Percentiles rank a stretch among this genome's conserved stretches.
These are phyloP conservation scores for Pristionchus maxplancki DNA, from an alignment of 2,888 invertebrate genomes.

Conservation along the genomic window DNA sequence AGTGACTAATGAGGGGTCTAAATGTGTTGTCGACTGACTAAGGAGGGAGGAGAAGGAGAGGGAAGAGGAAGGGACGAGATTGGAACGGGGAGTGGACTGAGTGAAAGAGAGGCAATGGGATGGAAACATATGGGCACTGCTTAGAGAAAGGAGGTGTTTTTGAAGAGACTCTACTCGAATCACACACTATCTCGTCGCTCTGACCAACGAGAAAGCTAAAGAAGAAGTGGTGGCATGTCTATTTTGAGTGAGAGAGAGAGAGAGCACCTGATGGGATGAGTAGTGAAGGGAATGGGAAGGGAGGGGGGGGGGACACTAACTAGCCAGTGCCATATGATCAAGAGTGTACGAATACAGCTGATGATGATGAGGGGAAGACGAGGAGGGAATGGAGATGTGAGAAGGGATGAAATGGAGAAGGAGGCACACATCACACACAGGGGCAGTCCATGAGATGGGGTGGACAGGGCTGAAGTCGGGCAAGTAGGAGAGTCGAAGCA, in stretches of 20 bases:
- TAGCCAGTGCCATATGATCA: conserved; percentile 19
- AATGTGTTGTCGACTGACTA: conserved; percentile 18
- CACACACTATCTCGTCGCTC: not conserved
- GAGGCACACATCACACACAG: not conserved
- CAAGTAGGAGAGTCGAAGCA: not conserved
- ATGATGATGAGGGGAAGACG: not conserved
- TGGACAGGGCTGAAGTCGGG: not conserved
- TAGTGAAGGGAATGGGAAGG: not conserved
- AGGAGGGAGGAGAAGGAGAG: not conserved
- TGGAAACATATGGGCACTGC: conserved; percentile 42
- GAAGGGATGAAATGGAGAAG: conserved; percentile 36
- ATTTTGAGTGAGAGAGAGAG: conserved; percentile 6
- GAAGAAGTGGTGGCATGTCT: not conserved
- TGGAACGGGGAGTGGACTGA: conserved; percentile 31
- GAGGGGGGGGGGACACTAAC: not conserved
- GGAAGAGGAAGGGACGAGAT: conserved; percentile 10
- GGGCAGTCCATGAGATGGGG: not conserved
- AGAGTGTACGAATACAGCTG: conserved; percentile 38
- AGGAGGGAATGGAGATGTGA: not conserved
- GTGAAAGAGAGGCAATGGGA: conserved; percentile 13
- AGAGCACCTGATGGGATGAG: not conserved
- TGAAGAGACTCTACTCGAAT: not conserved
- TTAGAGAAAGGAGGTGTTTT: conserved; percentile 18
- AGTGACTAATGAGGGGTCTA: conserved; percentile 26
- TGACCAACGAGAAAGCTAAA: not conserved